Base-by-base conservation (phyloP, 2,113 vertebrate genomes). In the Aptenodytes patagonicus region DNA sequence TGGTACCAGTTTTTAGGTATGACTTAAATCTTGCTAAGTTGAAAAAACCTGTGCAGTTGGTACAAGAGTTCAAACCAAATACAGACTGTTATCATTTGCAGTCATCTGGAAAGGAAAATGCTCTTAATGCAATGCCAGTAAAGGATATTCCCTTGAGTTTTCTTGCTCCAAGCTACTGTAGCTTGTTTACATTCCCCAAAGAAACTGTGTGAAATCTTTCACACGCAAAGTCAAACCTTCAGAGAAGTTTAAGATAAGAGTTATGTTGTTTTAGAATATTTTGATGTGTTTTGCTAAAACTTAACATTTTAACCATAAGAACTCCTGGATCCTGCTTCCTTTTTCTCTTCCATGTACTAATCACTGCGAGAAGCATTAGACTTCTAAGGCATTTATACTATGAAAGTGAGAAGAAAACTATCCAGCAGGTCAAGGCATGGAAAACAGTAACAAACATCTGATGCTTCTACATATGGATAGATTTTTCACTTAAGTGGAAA, bases 31-130 rank as follows among this genome's bases (percentile, higher is more conserved):
- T 62, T 84, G 49, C 28, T 84, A 75, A 78, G 32, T 87, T 89
- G 87, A 77, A 96, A 89, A 91, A 93, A 86, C 3, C 2, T 4
- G 2, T 76, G 95, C 62, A 62, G 42, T 34, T 96, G 89, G 86
- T 92, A 82, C 61, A 82, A 89, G 86, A 95, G 77, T 94, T 91
- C 91, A 97, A 94, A 60, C 69, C 34, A 90, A 95, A 95, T 72
- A 76, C 95, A 91, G 87, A 83, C 95, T 91, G 81, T 95, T 97
- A 96, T 79, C 76, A 54, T 94, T 93, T 96, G 91, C 93, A 91
- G 94, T 93, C 91, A 89, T 95, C 94, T 95, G 92, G 94, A 95
- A 93, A 92, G 83, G 91, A 92, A 96, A 97, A 87, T 58, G 83
- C 73, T 95, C 92, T 89, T 92, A 95, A 81, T 89, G 83, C 81